Evolutionary conservation across 2,113 vertebrate species (phyloP).

Genomic region (Arvicanthis niloticus): DNA sequence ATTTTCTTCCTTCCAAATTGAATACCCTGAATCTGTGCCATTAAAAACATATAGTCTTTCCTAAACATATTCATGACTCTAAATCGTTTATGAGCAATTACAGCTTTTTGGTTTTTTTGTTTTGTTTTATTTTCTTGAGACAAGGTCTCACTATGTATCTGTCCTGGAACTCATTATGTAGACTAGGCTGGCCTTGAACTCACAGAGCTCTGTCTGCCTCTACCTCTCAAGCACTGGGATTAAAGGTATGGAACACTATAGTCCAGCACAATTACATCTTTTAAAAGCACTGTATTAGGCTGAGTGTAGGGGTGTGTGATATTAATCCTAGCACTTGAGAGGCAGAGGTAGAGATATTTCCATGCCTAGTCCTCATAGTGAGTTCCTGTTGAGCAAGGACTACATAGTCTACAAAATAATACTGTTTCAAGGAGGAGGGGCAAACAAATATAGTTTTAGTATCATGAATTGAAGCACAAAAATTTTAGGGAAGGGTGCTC

Average conservation of each 20-base stretch:
- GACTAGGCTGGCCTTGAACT: background rate
- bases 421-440: background rate
- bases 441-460: background rate
- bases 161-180: background rate
- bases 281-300: background rate
- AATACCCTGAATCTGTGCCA: background rate
- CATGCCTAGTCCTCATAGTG: background rate
- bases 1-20: background rate
- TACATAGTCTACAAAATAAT: background rate
- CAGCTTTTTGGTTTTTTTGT: background rate
- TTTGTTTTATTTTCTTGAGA: background rate
- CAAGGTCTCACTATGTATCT: background rate
- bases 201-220: background rate
- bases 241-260: background rate
- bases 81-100: background rate
- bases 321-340: background rate
- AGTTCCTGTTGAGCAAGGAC: background rate
- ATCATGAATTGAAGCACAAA: conserved; percentile 4
- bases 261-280: background rate
- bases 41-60: background rate
- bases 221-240: background rate
- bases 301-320: too few species aligned
- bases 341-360: background rate
- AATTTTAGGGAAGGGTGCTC: background rate
- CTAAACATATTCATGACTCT: background rate